These are phyloP conservation scores for Triplophysa tibetana DNA, from an alignment of 2,113 vertebrate genomes.

Conservation along the genomic window DNA sequence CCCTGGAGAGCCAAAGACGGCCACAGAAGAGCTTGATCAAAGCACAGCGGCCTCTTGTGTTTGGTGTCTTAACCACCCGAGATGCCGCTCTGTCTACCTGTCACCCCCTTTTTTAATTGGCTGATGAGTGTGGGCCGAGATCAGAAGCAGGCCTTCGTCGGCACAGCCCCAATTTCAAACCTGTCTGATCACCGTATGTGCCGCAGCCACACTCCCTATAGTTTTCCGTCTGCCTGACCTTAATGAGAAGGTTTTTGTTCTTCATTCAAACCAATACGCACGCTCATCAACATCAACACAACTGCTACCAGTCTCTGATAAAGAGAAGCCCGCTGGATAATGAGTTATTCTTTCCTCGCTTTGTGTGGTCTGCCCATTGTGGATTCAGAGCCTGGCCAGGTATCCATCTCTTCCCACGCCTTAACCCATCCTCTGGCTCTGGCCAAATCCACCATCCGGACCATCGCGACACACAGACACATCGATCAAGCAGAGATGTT, in stretches of 20 bases:
- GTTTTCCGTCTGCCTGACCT: constrained; percentile 13
- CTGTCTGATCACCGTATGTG: constrained; percentile 55
- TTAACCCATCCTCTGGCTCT: constrained; percentile 18
- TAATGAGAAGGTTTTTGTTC: constrained; percentile 49
- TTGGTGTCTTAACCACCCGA: constrained; percentile 57
- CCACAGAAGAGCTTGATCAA: constrained; percentile 62
- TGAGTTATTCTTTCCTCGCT: constrained; percentile 41
- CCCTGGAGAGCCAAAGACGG: constrained; percentile 59
- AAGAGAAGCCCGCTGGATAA: constrained; percentile 47
- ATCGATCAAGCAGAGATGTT: constrained; percentile 41
- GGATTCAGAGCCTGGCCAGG: constrained; percentile 32
- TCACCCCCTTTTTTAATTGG: constrained; percentile 67
- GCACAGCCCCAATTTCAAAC: constrained; percentile 39
- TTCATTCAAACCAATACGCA: constrained; percentile 45
- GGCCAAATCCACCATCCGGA: background rate
- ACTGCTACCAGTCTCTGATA: constrained; percentile 20
- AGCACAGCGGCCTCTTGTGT: constrained; percentile 52
- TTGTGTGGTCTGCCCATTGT: constrained; percentile 42
- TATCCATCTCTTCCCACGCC: constrained; percentile 43
- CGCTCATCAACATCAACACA: constrained; percentile 30
- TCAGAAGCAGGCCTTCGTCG: constrained; percentile 38
- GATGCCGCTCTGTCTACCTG: constrained; percentile 64
- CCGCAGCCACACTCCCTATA: constrained; percentile 32
- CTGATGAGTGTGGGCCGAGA: constrained; percentile 53
- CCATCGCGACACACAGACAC: constrained; percentile 16